These are phyloP conservation scores for Anorthoa munda DNA, from an alignment of 2,888 invertebrate genomes.

Conservation along the genomic window DNA sequence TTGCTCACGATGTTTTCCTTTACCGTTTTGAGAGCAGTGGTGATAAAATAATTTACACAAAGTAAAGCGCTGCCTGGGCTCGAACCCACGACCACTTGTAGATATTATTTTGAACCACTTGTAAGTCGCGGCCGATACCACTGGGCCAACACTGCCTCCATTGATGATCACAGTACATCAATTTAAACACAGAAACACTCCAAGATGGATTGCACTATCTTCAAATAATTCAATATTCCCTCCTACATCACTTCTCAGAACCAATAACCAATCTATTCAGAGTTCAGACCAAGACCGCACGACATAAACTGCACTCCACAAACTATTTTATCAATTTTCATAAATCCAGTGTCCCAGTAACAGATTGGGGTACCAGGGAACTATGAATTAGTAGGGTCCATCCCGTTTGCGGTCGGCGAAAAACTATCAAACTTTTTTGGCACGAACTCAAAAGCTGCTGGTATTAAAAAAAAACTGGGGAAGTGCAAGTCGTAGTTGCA, in stretches of 20 bases:
- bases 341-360: slow-evolving; percentile 60
- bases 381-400: slow-evolving; percentile 65
- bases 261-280: slow-evolving; percentile 21
- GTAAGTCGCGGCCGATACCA: too few relatives aligned
- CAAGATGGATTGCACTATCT: background rate
- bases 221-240: background rate
- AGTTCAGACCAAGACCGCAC: slow-evolving; percentile 14
- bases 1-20: too few relatives aligned
- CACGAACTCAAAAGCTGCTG: slow-evolving; percentile 68
- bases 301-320: slow-evolving; percentile 43
- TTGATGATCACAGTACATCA: background rate
- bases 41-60: too few relatives aligned
- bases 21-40: too few relatives aligned
- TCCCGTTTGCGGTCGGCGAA: slow-evolving; percentile 64
- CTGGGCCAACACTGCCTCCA: too few relatives aligned
- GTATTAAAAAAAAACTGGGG: slow-evolving; percentile 35
- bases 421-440: slow-evolving; percentile 76
- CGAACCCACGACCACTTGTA: too few relatives aligned
- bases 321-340: slow-evolving; percentile 66
- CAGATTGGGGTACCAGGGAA: slow-evolving; percentile 59
- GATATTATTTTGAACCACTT: too few relatives aligned
- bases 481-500: background rate
- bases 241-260: slow-evolving; percentile 6
- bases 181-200: background rate
- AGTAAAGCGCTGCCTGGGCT: too few relatives aligned